Conservation (phyloP, 2,797 vertebrate genomes). For the Sebastes diaconus region DNA sequence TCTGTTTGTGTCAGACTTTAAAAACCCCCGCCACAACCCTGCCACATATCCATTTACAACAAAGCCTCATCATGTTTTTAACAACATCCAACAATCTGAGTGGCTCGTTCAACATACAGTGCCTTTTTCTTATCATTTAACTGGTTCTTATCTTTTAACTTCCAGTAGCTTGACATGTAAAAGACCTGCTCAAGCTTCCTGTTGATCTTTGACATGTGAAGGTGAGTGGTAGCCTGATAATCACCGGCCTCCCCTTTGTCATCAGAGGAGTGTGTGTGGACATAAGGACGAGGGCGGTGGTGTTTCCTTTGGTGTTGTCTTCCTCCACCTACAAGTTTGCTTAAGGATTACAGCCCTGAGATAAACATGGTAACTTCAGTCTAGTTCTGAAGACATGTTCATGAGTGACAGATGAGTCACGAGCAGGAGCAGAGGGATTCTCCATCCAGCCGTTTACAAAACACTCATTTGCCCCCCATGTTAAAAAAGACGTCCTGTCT, state of each 20-base stretch:
- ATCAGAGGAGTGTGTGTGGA: constrained; percentile 39
- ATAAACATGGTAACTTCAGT: constrained; percentile 18
- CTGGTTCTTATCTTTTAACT: constrained; percentile 33
- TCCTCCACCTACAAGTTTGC: constrained; percentile 26
- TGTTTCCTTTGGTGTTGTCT: constrained; percentile 36
- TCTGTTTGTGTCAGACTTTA: neutral
- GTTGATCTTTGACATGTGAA: constrained; percentile 51
- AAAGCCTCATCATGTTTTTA: neutral
- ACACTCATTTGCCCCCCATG: neutral
- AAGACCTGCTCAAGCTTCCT: constrained; percentile 22
- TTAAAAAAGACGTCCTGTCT: neutral
- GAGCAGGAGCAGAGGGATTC: neutral
- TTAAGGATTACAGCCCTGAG: constrained; percentile 37
- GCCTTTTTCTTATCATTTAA: neutral
- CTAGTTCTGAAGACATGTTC: neutral
- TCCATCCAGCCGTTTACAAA: neutral
- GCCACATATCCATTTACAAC: neutral
- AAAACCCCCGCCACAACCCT: neutral
- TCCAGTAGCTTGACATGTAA: constrained; percentile 36
- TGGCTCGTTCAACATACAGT: neutral
- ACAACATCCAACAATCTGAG: neutral
- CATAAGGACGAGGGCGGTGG: constrained; percentile 11
- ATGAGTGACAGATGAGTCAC: constrained; percentile 20
- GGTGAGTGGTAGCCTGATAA: constrained; percentile 45
- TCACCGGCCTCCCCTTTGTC: constrained; percentile 57